phyloP scores from a whole-genome alignment of 2,888 invertebrate genomes.

The Ashinkailepas kermadecensis region DNA sequence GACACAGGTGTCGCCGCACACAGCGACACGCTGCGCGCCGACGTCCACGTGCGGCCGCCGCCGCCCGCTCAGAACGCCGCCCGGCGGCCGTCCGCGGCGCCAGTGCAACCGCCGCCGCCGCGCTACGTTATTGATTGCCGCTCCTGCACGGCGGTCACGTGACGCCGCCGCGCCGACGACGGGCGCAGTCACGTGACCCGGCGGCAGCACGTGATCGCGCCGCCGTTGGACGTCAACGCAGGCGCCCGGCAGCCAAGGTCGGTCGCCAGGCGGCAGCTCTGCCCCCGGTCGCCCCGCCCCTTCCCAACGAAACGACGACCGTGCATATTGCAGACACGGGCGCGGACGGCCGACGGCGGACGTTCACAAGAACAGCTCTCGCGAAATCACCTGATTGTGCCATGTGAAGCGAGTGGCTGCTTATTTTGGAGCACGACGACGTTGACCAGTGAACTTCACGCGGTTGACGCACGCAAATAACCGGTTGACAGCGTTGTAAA shows the following conservation, averaged over 20 bases:
- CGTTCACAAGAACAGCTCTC: too few species aligned
- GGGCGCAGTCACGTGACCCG: background rate
- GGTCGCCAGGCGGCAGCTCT: too few species aligned
- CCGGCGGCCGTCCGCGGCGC: background rate
- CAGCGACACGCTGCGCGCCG: background rate
- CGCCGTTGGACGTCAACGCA: background rate
- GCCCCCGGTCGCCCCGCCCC: too few species aligned
- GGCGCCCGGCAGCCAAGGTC: background rate
- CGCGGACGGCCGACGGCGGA: background rate
- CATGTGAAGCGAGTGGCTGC: too few species aligned
- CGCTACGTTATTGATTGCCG: background rate
- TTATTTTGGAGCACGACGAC: too few species aligned
- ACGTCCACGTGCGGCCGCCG: background rate
- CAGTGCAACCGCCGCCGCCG: background rate
- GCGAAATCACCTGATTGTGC: too few species aligned
- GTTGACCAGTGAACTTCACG: too few species aligned
- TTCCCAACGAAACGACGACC: background rate
- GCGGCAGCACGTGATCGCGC: too few species aligned
- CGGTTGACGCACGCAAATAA: too few species aligned
- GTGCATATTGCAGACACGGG: background rate
- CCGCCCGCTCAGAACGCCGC: background rate
- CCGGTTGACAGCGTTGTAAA: too few species aligned
- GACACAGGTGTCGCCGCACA: background rate
- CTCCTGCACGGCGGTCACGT: background rate
- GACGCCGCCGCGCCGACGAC: background rate